Evolutionary conservation across 2,797 vertebrate genomes (phyloP).

Genomic region (Syngnathus rostellatus): DNA sequence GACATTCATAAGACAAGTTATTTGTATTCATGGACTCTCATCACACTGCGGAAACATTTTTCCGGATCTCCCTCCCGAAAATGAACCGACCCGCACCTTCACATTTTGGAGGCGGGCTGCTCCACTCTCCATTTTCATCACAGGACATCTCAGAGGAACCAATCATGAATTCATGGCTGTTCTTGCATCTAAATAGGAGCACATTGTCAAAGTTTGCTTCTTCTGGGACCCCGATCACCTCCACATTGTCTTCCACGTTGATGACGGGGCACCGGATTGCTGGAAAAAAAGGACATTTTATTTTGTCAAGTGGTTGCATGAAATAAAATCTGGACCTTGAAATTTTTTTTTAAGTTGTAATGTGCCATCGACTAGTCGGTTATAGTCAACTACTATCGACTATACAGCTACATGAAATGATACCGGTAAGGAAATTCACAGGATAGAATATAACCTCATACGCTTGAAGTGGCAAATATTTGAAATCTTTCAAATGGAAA

Average conservation of each 20-base stretch:
- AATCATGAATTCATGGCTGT: rapidly evolving
- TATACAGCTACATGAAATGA: too few relatives aligned
- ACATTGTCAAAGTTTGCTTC: constrained; percentile 50
- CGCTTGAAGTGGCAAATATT: neutral
- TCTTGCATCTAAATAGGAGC: constrained; percentile 54
- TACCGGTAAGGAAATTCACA: too few relatives aligned
- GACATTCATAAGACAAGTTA: constrained; percentile 27
- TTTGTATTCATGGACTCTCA: neutral
- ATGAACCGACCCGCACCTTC: constrained; percentile 30
- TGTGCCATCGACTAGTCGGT: too few relatives aligned
- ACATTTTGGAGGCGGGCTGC: constrained; percentile 26
- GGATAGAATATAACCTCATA: too few relatives aligned
- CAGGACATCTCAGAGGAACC: constrained; percentile 43
- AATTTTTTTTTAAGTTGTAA: too few relatives aligned
- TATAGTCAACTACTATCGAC: too few relatives aligned
- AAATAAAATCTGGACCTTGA: too few relatives aligned
- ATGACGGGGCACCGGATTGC: constrained; percentile 46
- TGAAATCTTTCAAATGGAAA: neutral
- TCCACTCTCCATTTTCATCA: constrained; percentile 54
- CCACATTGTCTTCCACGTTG: constrained; percentile 7
- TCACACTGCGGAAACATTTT: too few relatives aligned
- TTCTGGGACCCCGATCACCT: constrained; percentile 44
- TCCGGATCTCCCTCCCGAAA: too few relatives aligned
- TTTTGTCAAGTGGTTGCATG: too few relatives aligned
- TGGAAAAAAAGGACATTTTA: constrained; percentile 19